Evolutionary conservation across 2,797 vertebrate species (phyloP).

Genomic region (Pelobates cultripes): DNA sequence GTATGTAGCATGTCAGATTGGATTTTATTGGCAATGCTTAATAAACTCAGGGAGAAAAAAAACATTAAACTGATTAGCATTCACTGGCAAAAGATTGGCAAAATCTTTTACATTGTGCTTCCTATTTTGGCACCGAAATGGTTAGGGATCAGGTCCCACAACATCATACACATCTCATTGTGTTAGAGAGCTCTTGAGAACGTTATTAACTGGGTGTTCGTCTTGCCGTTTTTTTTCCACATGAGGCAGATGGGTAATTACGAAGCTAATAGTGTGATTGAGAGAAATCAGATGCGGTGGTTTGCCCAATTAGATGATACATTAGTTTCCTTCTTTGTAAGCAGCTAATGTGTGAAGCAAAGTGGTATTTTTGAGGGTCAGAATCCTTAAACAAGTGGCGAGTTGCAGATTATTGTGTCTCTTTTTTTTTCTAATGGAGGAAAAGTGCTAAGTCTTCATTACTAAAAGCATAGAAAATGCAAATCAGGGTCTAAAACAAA

Average conservation of each 20-base stretch:
- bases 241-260: slow-evolving; percentile 99
- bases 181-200: slow-evolving; percentile 99
- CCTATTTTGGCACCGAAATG: slow-evolving; percentile 86
- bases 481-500: slow-evolving; percentile 91
- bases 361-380: slow-evolving; percentile 93
- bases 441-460: slow-evolving; percentile 99
- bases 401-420: slow-evolving; percentile 86
- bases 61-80: slow-evolving; percentile 86
- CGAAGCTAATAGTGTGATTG: slow-evolving; percentile 99
- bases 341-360: slow-evolving; percentile 99
- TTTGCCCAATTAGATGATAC: slow-evolving; percentile 99
- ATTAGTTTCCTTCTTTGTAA: slow-evolving; percentile 99
- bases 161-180: slow-evolving; percentile 91
- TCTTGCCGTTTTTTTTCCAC: slow-evolving; percentile 91
- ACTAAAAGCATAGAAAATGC: slow-evolving; percentile 92
- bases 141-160: slow-evolving; percentile 88
- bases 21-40: slow-evolving; percentile 62
- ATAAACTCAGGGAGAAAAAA: slow-evolving; percentile 60
- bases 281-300: slow-evolving; percentile 99
- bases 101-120: slow-evolving; percentile 81
- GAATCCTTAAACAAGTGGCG: slow-evolving; percentile 92
- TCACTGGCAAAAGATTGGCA: slow-evolving; percentile 86
- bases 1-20: slow-evolving; percentile 1
- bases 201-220: slow-evolving; percentile 99
- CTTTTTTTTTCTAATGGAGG: slow-evolving; percentile 83